These are phyloP conservation scores for Conus ventricosus DNA, from an alignment of 1,140 invertebrate genomes.

Conservation along the genomic window DNA sequence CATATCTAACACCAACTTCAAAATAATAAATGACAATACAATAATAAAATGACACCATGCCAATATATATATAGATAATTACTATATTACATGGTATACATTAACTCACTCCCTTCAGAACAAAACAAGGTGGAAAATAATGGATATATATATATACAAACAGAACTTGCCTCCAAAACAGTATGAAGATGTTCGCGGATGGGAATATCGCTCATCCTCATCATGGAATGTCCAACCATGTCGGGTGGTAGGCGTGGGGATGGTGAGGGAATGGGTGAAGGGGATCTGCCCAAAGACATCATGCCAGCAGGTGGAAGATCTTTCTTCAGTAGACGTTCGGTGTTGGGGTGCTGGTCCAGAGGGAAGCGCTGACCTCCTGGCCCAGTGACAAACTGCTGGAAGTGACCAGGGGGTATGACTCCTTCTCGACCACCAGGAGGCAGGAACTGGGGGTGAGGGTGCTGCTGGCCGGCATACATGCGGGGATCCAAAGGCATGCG, in stretches of 20 bases:
- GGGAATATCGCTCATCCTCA: conserved; percentile 36
- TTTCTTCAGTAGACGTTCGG: conserved; percentile 47
- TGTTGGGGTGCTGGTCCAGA: conserved; percentile 49
- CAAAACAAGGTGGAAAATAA: no score
- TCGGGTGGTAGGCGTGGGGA: conserved; percentile 33
- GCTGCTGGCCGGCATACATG: conserved; percentile 39
- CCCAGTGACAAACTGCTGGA: conserved; percentile 47
- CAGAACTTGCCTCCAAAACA: conserved; percentile 33
- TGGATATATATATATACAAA: neutral
- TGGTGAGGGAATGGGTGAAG: conserved; percentile 35
- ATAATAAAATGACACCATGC: no score
- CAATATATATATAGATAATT: no score
- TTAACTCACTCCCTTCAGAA: no score
- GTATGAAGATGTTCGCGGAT: conserved; percentile 30
- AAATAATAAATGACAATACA: no score
- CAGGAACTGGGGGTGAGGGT: conserved; percentile 38
- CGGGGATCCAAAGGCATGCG: conserved; percentile 47
- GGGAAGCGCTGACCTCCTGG: conserved; percentile 50
- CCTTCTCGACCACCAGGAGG: conserved; percentile 44
- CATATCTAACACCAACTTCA: no score
- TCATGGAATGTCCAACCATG: conserved; percentile 31
- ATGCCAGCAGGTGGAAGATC: conserved; percentile 41
- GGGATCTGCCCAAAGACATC: conserved; percentile 23
- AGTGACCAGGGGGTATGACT: conserved; percentile 31
- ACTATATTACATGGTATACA: no score